Evolutionary conservation across 2,888 invertebrate genomes (phyloP).

Genomic region (Lasioglossum marginatum): DNA sequence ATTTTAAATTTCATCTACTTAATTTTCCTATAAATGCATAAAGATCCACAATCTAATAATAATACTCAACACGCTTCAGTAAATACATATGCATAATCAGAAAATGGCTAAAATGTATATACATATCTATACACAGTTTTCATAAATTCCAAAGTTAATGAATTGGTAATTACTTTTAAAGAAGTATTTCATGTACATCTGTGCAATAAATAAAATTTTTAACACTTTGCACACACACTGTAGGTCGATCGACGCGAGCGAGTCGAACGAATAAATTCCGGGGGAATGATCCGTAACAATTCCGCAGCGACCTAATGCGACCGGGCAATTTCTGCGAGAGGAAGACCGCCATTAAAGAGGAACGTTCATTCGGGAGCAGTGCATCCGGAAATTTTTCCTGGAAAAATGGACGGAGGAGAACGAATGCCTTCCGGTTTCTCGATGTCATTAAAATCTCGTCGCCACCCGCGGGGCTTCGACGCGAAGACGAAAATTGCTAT

Average conservation of each 20-base stretch:
- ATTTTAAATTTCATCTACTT: no score
- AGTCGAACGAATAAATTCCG: slow-evolving; percentile 19
- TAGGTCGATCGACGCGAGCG: not conserved
- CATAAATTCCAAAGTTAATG: no score
- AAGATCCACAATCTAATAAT: no score
- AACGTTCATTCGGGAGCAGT: not conserved
- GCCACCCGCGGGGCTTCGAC: not conserved
- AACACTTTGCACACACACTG: no score
- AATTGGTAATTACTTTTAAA: no score
- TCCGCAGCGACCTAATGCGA: not conserved
- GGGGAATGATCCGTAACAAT: not conserved
- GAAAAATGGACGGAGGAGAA: not conserved
- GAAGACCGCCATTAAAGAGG: not conserved
- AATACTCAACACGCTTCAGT: no score
- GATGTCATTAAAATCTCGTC: not conserved
- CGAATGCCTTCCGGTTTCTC: not conserved
- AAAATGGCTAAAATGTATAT: no score
- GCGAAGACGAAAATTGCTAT: not conserved
- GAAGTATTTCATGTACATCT: no score
- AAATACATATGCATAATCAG: no score
- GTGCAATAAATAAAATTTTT: no score
- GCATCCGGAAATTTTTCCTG: not conserved
- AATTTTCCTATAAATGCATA: no score
- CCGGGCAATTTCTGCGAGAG: not conserved
- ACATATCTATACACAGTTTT: no score